phyloP scores from a whole-genome alignment of 2,888 invertebrate species.

The Antheraea assamensis region DNA sequence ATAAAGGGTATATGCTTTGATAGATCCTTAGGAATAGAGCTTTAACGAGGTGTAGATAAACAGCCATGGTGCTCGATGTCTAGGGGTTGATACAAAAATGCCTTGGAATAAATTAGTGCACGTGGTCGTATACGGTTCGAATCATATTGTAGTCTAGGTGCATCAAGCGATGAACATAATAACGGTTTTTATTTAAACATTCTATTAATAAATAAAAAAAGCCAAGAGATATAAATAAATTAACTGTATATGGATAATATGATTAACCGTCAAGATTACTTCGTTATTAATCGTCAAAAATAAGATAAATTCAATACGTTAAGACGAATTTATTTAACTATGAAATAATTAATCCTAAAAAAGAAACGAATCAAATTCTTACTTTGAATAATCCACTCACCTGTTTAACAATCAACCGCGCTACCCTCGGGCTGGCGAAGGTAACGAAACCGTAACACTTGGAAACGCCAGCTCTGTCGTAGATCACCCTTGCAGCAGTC shows the following conservation, averaged over 20 bases:
- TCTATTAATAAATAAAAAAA: too few relatives aligned
- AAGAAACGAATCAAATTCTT: not conserved
- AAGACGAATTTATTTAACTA: not conserved
- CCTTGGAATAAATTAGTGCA: not conserved
- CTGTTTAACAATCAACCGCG: constrained; percentile 78
- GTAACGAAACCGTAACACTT: constrained; percentile 96
- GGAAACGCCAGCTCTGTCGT: constrained; percentile 96
- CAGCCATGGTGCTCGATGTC: not conserved
- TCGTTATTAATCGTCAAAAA: not conserved
- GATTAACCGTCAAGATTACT: not conserved
- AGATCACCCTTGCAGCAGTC: constrained; percentile 96
- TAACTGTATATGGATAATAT: too few relatives aligned
- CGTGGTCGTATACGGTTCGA: not conserved
- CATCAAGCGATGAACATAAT: not conserved
- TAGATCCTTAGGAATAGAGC: not conserved
- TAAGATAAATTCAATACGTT: not conserved
- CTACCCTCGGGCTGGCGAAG: constrained; percentile 77
- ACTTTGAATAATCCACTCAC: constrained; percentile 46
- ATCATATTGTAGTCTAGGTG: not conserved
- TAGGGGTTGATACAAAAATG: not conserved
- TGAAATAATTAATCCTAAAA: not conserved
- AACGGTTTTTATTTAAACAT: too few relatives aligned
- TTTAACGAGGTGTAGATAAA: not conserved
- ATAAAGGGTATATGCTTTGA: not conserved
- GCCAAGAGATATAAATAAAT: too few relatives aligned